Base-by-base conservation (phyloP, 2,888 invertebrate genomes). In the Metellina segmentata region DNA sequence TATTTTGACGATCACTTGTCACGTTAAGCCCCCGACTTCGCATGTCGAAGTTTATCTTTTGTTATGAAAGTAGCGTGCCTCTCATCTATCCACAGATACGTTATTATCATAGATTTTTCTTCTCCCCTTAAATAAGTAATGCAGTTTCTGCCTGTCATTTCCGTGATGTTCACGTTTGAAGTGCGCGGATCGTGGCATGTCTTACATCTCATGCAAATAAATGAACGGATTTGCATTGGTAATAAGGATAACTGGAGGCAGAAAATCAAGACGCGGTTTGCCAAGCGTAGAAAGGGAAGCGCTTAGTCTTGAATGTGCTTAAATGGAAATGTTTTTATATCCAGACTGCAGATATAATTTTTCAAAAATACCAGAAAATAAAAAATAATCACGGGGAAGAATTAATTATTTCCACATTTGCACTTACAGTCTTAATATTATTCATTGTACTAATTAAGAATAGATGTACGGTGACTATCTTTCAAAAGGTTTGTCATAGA, bases 1-100 rank as follows among this genome's bases (percentile, higher is more conserved):
- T 88, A 52, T 88, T 88, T 69, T 88, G 88, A 88, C 75, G 88
- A 88, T 81, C 52, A 69, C 69, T 75, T 72, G 75, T 82, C 88
- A 88, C 88, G 88, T 88, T 81, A 78, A 51, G 78, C 69, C n/a
- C 16, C 20, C 13, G 52, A 61, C 53, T 19, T 75, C 13, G 48
- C 20, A 85, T 61, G 52, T 52, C 34, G 52, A 75, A 20, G 74
- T 85, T 72, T 61, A 75, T 75, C 75, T 85, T 85, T 19, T 52
- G 52, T 53, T 85, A 34, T 13, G 74, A 74, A 19, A 8, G 11
- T 52, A 19, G 82, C 72, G 53, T 20, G 72, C 20, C 34, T 71
- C 8, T 71, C 20, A n/a, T 69, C 52, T 52, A 19, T 78, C 51
- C 61, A 51, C n/a, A 49, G 78, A 52, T 78, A 52, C 52, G 52